Evolutionary conservation across 1,140 invertebrate species (phyloP).

Genomic region (Leptinotarsa texana): DNA sequence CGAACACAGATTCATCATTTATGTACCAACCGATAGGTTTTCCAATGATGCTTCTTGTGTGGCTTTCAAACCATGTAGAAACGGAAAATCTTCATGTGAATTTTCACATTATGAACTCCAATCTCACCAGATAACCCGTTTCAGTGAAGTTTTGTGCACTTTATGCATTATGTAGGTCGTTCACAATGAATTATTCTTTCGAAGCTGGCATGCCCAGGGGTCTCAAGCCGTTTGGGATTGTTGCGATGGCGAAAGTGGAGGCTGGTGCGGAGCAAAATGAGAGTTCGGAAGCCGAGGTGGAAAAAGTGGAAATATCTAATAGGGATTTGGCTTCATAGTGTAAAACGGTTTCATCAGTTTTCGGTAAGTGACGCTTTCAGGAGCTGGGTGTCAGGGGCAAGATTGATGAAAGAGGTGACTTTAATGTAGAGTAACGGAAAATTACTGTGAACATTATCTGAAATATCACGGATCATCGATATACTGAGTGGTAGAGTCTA

Average conservation of each 20-base stretch:
- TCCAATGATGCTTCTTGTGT: no score
- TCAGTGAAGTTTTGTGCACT: background rate
- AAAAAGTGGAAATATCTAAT: background rate
- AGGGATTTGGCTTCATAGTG: background rate
- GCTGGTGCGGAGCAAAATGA: background rate
- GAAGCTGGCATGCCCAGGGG: background rate
- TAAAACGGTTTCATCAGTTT: background rate
- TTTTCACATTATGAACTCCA: conserved; percentile 11
- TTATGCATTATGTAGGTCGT: conserved; percentile 15
- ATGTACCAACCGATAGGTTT: no score
- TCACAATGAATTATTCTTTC: conserved; percentile 6
- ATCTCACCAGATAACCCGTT: conserved; percentile 2
- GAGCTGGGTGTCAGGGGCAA: no score
- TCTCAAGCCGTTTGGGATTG: background rate
- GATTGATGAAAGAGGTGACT: no score
- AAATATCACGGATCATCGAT: no score
- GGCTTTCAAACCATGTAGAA: no score
- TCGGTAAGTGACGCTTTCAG: background rate
- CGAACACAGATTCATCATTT: no score
- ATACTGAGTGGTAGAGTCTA: no score
- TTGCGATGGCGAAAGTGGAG: background rate
- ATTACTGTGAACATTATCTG: no score
- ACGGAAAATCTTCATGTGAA: no score
- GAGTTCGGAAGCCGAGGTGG: background rate
- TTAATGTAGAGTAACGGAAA: no score